A percentile compares a stretch with the other conserved stretches of the same genome.
Conservation (phyloP, 2,888 invertebrate genomes). For the Agonopterix arenella region DNA sequence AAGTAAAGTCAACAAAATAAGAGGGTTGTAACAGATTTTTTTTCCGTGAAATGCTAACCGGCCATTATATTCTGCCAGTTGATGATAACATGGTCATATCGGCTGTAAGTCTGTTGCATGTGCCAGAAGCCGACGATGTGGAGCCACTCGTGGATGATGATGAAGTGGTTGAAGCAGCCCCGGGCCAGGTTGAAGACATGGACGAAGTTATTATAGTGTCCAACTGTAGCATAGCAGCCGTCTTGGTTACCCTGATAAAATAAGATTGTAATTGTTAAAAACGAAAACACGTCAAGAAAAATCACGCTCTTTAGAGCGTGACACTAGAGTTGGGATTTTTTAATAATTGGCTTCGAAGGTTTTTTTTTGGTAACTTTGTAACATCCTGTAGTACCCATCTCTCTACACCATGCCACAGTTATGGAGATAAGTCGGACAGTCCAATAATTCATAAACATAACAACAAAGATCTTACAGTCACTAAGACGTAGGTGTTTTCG, state of each 20-base stretch:
- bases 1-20: neutral
- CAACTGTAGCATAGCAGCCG: conserved; percentile 43
- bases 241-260: conserved; percentile 21
- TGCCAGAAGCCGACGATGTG: conserved; percentile 44
- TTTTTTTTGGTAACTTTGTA: too few relatives aligned
- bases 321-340: too few relatives aligned
- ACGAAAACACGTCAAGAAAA: too few relatives aligned
- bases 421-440: too few relatives aligned
- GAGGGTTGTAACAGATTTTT: conserved; percentile 6
- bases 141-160: conserved; percentile 82
- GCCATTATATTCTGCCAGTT: conserved; percentile 79
- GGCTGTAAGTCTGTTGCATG: conserved; percentile 43
- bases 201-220: conserved; percentile 30
- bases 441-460: neutral
- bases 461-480: conserved; percentile 24
- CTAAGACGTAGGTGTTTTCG: conserved; percentile 21
- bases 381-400: too few relatives aligned
- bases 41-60: conserved; percentile 37
- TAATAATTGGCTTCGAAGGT: too few relatives aligned
- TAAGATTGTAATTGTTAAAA: too few relatives aligned
- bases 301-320: too few relatives aligned
- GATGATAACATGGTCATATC: conserved; percentile 74
- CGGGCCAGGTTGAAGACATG: conserved; percentile 60
- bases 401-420: too few relatives aligned
- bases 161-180: conserved; percentile 71